These are phyloP conservation scores for Malacoctenus gilli DNA, from an alignment of 2,797 vertebrate species.

Conservation along the genomic window DNA sequence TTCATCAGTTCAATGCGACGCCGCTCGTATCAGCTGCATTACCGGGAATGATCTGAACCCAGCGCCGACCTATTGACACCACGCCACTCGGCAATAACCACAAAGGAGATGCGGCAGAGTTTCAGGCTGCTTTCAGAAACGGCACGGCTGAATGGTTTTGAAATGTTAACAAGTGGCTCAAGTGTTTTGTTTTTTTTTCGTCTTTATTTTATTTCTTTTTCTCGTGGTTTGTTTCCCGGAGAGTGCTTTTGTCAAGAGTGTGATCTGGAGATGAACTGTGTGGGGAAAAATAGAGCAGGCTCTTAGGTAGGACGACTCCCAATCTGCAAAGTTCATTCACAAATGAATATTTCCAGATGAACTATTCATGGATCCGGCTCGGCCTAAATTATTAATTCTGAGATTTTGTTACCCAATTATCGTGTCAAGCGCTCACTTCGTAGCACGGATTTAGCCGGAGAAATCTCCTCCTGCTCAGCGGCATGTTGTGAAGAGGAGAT, in stretches of 20 bases:
- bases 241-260: conserved; percentile 26
- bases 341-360: conserved; percentile 32
- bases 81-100: conserved; percentile 25
- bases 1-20: conserved; percentile 10
- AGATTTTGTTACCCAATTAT: conserved; percentile 63
- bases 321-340: conserved; percentile 35
- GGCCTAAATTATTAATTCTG: conserved; percentile 56
- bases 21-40: conserved; percentile 19
- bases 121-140: conserved; percentile 45
- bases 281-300: conserved; percentile 34
- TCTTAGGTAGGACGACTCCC: conserved; percentile 12
- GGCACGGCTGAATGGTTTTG: conserved; percentile 44
- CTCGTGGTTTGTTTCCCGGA: conserved; percentile 21
- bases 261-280: conserved; percentile 34
- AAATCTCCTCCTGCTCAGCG: conserved; percentile 42
- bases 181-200: conserved; percentile 11
- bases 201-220: conserved; percentile 14
- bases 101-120: conserved; percentile 40
- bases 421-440: conserved; percentile 40
- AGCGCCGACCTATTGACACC: conserved; percentile 51
- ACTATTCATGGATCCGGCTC: conserved; percentile 52
- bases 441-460: conserved; percentile 24
- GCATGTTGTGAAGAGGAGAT: conserved; percentile 32
- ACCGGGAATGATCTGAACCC: conserved; percentile 37
- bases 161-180: conserved; percentile 61